Evolutionary conservation across 2,797 vertebrate genomes (phyloP).

Genomic region (Sorex maritimensis): DNA sequence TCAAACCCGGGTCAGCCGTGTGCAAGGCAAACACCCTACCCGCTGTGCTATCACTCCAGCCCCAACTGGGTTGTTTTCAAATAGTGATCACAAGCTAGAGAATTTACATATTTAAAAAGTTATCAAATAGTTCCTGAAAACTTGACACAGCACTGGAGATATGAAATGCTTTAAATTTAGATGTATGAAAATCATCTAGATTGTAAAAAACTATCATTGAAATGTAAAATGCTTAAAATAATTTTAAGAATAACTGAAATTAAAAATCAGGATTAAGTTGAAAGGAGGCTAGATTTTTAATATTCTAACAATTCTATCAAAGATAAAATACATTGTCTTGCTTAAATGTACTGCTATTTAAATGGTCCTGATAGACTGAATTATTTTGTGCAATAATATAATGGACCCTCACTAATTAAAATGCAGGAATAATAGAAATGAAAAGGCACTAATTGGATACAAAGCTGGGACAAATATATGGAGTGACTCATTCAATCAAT

Average conservation of each 20-base stretch:
- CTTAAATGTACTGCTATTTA: too few relatives aligned
- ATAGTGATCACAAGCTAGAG: neutral
- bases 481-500: too few relatives aligned
- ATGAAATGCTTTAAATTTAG: neutral
- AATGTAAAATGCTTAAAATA: conserved; percentile 34
- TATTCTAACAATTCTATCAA: conserved; percentile 56
- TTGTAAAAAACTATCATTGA: neutral
- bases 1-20: too few relatives aligned
- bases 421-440: too few relatives aligned
- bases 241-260: conserved; percentile 18
- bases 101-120: conserved; percentile 45
- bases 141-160: neutral
- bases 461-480: too few relatives aligned
- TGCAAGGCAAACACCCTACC: too few relatives aligned
- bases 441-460: too few relatives aligned
- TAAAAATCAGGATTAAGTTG: neutral
- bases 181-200: neutral
- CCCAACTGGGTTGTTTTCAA: neutral
- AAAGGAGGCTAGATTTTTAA: conserved; percentile 47
- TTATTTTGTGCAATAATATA: too few relatives aligned
- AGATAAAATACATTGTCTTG: neutral
- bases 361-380: too few relatives aligned
- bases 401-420: too few relatives aligned
- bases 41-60: too few relatives aligned
- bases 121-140: conserved; percentile 53